These are phyloP conservation scores for Trinorchestia longiramus DNA, from an alignment of 1,140 invertebrate genomes.

Conservation along the genomic window DNA sequence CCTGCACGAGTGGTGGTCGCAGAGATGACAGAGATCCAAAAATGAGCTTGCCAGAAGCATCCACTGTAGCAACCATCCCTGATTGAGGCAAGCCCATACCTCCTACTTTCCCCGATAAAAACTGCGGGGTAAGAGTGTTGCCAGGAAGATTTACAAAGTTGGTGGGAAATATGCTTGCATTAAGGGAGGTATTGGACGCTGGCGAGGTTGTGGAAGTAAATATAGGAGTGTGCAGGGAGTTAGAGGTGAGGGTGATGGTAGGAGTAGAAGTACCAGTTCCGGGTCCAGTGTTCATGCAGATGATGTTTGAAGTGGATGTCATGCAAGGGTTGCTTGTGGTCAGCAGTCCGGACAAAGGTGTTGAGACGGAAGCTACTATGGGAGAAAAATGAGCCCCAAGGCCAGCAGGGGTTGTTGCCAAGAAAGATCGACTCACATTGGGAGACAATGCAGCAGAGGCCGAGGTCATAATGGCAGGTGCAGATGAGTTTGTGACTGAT, in stretches of 20 bases:
- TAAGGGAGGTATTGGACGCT: neutral
- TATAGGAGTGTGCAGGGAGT: conserved; percentile 5
- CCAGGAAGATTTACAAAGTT: conserved; percentile 27
- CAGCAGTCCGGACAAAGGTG: neutral
- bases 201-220: conserved; percentile 9
- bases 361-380: neutral
- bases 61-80: conserved; percentile 23
- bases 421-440: neutral
- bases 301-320: conserved; percentile 3
- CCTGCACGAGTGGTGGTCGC: neutral
- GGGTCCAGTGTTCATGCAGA: conserved; percentile 5
- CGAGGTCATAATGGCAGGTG: neutral
- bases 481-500: neutral
- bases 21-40: neutral
- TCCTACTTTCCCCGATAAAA: conserved; percentile 19
- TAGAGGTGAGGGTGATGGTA: conserved; percentile 16
- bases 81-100: conserved; percentile 6
- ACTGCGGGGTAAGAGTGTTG: conserved; percentile 28
- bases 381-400: neutral
- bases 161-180: neutral
- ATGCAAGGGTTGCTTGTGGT: neutral
- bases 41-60: conserved; percentile 27
- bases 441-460: neutral
- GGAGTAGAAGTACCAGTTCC: neutral
- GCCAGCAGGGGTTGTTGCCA: neutral